Evolutionary conservation across 1,140 invertebrate species (phyloP), one percentile per base, ranked within the genome.

Genomic region (Orius laevigatus): DNA sequence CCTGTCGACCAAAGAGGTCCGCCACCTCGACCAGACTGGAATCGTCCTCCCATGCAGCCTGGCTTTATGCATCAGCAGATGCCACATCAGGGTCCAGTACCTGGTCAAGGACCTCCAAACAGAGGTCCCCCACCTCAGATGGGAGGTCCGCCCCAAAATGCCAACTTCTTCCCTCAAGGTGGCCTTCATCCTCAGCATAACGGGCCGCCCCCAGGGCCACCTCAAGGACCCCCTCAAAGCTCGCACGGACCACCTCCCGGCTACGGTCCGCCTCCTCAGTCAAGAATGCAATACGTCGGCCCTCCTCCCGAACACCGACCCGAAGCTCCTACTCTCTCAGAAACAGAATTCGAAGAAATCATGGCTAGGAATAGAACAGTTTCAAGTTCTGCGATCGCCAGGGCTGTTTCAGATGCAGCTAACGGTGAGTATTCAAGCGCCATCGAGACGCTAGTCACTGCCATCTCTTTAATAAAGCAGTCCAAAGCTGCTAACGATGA

Each of bases 401-500:
- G 94, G 53, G 95, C 95, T 10, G 92, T 98, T 10, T 88, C 90
- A 33, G 95, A 98, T 70, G 95, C 95, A 1, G 90, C 92, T 19
- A 86, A 87, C 48, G 76, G 77, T 66, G 94, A 98, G 67, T 96
- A 91, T 68, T 85, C 87, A 0, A 92, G 87, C 66, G 95, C 95
- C 40, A 96, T 98, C 59, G 94, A 98, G 67, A 98, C 95, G 4
- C 67, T 99, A 50, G 90, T 96, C 3, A 99, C 95, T 1, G 95
- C 95, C 2, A 98, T 98, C 56, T 96, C 92, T 3, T 69, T 99
- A 14, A 98, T 99, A 51, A 97, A 96, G 67, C 92, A 98, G 69
- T 97, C 93, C 14, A 96, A 97, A 69, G 89, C 95, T 48, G 87
- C 94, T 0, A 81, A 87, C 60, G 95, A 98, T 68, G 95, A 98